Percentiles rank a stretch among this genome's conserved stretches.
Conservation (phyloP, 2,797 vertebrate genomes). For the Malurus leucopterus region DNA sequence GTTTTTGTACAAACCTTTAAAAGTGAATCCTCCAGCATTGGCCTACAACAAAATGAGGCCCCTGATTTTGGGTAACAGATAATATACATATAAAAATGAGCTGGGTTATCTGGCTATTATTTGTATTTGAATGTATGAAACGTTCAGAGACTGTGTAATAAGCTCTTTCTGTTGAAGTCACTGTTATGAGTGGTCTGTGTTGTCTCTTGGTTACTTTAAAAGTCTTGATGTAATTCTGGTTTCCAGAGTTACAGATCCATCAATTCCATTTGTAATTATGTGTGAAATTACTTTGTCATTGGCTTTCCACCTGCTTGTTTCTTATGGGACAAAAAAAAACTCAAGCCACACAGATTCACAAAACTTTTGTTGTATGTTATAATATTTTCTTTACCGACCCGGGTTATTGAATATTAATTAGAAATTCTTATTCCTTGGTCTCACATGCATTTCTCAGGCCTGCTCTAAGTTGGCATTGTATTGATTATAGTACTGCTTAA, state of each 20-base stretch:
- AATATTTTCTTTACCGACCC: background rate
- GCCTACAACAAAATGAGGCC: background rate
- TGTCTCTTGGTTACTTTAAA: conserved; percentile 45
- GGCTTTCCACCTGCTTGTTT: background rate
- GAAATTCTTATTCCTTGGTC: conserved; percentile 9
- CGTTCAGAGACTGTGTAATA: background rate
- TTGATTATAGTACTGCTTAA: conserved; percentile 44
- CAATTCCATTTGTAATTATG: conserved; percentile 41
- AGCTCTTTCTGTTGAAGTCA: background rate
- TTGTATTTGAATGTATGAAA: background rate
- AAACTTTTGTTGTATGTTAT: background rate
- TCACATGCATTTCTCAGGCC: conserved; percentile 8
- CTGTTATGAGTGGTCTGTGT: background rate
- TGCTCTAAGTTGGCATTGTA: conserved; percentile 21
- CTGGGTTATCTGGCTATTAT: background rate
- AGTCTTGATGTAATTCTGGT: conserved; percentile 18
- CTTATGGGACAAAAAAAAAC: rapidly evolving
- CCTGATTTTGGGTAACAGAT: background rate
- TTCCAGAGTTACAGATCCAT: conserved; percentile 45
- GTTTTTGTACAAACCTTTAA: background rate
- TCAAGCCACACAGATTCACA: background rate
- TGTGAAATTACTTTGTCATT: conserved; percentile 48
- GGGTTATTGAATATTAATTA: background rate
- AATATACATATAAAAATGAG: background rate
- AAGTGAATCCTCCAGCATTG: background rate